These are phyloP conservation scores for Pomacea canaliculata DNA, from an alignment of 2,888 invertebrate genomes.

Conservation along the genomic window DNA sequence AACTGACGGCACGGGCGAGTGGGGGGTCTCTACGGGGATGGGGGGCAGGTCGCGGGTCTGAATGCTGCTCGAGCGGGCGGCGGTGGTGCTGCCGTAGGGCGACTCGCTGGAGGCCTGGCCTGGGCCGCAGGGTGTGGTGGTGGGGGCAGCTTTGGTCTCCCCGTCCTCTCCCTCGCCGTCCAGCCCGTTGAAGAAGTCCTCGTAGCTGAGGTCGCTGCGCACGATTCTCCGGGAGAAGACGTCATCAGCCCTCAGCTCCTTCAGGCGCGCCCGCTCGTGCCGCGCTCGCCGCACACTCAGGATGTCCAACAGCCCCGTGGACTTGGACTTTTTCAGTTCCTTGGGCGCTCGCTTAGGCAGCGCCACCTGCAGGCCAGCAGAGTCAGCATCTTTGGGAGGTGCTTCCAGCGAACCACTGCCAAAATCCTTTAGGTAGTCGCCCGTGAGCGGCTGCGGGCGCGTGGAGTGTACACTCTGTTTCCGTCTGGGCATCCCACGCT, in stretches of 20 bases:
- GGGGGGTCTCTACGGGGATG: constrained; percentile 42
- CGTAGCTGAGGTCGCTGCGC: constrained; percentile 50
- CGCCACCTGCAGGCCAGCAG: constrained; percentile 31
- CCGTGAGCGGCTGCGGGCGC: constrained; percentile 14
- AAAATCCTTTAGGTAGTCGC: neutral
- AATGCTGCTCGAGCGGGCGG: constrained; percentile 27
- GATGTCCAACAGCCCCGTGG: constrained; percentile 54
- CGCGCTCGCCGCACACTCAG: constrained; percentile 55
- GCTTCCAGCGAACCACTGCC: constrained; percentile 5
- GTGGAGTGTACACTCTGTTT: constrained; percentile 10
- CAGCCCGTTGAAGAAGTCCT: constrained; percentile 40
- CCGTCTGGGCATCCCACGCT: constrained; percentile 17
- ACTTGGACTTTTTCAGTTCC: constrained; percentile 52
- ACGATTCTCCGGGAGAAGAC: constrained; percentile 58
- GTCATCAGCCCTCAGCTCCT: constrained; percentile 56
- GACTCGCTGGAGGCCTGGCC: neutral
- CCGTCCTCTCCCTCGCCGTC: constrained; percentile 14
- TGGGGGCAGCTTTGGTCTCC: constrained; percentile 7
- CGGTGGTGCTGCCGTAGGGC: neutral
- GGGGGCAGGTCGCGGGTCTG: constrained; percentile 59
- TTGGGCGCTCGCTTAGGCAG: constrained; percentile 53
- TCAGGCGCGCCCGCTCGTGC: constrained; percentile 58
- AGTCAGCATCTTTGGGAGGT: neutral
- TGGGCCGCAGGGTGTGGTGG: too few relatives aligned
- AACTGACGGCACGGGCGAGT: constrained; percentile 8